phyloP scores from a whole-genome alignment of 1,140 invertebrate species.

The Bombus huntii region DNA sequence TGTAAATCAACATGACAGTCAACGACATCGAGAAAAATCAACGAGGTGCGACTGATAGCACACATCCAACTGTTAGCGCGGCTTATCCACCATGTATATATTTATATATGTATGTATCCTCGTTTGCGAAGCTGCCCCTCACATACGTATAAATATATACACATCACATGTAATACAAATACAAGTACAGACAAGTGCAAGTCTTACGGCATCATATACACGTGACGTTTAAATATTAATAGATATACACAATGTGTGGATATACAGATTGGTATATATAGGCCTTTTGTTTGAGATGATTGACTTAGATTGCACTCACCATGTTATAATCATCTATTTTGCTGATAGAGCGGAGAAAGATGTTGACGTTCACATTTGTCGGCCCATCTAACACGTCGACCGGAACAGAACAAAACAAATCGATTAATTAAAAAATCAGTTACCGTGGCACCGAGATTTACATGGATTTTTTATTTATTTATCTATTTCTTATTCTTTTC shows the following conservation, averaged over 20 bases:
- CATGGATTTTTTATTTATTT: conserved; percentile 34
- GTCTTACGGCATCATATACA: conserved; percentile 76
- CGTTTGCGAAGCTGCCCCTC: background rate
- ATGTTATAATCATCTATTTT: conserved; percentile 99
- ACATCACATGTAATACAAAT: conserved; percentile 66
- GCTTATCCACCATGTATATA: conserved; percentile 35
- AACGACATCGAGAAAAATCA: conserved; percentile 79
- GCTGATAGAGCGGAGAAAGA: conserved; percentile 97
- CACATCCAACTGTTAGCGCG: conserved; percentile 74
- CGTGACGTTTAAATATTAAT: conserved; percentile 72
- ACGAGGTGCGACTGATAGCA: conserved; percentile 76
- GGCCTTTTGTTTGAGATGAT: conserved; percentile 75
- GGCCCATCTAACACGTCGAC: conserved; percentile 85
- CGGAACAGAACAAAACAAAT: conserved; percentile 82
- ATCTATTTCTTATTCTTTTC: conserved; percentile 15
- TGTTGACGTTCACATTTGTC: conserved; percentile 93
- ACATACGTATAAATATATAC: conserved; percentile 67
- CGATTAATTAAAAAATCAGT: conserved; percentile 68
- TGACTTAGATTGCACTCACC: conserved; percentile 89
- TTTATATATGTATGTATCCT: conserved; percentile 32
- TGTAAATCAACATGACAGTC: conserved; percentile 68
- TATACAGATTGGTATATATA: conserved; percentile 73
- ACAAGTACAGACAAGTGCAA: conserved; percentile 79
- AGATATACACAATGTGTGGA: conserved; percentile 77
- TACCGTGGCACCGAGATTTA: conserved; percentile 55